Conservation (phyloP, 2,888 invertebrate genomes). For the Leptura quadrifasciata region DNA sequence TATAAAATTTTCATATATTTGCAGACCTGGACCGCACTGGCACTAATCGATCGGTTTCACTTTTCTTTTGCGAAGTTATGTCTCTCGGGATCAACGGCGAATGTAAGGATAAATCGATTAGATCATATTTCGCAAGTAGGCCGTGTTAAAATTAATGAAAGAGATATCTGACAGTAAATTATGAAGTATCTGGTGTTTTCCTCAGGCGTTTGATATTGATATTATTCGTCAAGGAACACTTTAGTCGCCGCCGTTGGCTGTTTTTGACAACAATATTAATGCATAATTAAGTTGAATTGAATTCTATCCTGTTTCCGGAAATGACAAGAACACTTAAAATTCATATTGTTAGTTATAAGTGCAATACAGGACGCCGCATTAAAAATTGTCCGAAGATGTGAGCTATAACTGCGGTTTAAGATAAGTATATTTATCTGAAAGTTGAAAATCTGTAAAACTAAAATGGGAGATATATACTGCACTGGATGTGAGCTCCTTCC, state of each 20-base stretch:
- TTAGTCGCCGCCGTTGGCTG: background rate
- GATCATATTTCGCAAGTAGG: conserved; percentile 31
- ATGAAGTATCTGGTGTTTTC: conserved; percentile 30
- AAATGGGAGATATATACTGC: no score
- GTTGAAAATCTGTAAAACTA: no score
- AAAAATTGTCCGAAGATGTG: no score
- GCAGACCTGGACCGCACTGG: background rate
- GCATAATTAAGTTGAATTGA: conserved; percentile 5
- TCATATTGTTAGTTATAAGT: background rate
- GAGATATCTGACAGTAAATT: conserved; percentile 27
- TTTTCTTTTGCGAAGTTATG: conserved; percentile 8
- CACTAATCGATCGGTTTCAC: conserved; percentile 1
- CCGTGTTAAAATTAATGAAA: conserved; percentile 32
- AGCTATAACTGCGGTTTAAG: no score
- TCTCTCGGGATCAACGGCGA: conserved; percentile 11
- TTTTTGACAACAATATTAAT: conserved; percentile 11
- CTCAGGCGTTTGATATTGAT: conserved; percentile 15
- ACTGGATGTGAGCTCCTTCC: no score
- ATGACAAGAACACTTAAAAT: background rate
- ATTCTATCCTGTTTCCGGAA: background rate
- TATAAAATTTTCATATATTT: background rate
- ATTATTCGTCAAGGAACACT: conserved; percentile 6
- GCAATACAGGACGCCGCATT: background rate
- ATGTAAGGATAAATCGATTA: conserved; percentile 33
- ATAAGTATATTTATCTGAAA: no score